Base-by-base conservation (phyloP, 2,113 vertebrate species). In the Mesembrinibis cayennensis region DNA sequence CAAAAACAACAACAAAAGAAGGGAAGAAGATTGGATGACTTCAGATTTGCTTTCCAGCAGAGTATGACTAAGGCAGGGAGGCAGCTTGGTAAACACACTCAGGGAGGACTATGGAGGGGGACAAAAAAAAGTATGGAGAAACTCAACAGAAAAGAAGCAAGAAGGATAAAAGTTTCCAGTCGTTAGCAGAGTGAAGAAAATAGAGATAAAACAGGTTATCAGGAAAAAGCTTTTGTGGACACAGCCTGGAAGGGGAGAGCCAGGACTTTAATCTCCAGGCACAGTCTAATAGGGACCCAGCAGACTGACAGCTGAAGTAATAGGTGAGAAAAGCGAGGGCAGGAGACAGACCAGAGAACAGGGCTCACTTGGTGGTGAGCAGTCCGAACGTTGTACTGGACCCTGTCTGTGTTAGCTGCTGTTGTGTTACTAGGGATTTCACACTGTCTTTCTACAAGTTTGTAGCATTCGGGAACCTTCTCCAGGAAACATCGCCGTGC, bases 1-100 rank as follows among this genome's bases (percentile, higher is more conserved):
- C 53, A 82, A 90, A 91, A 95, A 82, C 90, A 96, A 93, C 42
- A 79, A 53, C 65, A 70, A 85, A 85, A 89, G 73, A 85, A 93
- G 61, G 53, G 42, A 87, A 73, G 49, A 93, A 65, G 62, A 91
- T 17, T 72, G 87, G 70, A 85, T 78, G 34, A 42, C 42, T 91
- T 82, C 34, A 80, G 66, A 80, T 77, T 94, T 87, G 74, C 59
- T 96, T 95, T 96, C 87, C 89, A 90, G 74, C 66, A 77, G 70
- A 79, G 55, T 69, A 61, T 88, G 89, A 94, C 87, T 91, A 90
- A 86, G 66, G 55, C 70, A 73, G 70, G 49, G 63, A 89, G 53
- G 66, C 20, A 76, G 70, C 50, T 86, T 77, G 29, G 66, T 70
- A 89, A 93, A 87, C 53, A 87, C 11, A 32, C 61, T 82, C 40